Base-by-base conservation (phyloP, 1,140 invertebrate species). In the Venturia canescens region DNA sequence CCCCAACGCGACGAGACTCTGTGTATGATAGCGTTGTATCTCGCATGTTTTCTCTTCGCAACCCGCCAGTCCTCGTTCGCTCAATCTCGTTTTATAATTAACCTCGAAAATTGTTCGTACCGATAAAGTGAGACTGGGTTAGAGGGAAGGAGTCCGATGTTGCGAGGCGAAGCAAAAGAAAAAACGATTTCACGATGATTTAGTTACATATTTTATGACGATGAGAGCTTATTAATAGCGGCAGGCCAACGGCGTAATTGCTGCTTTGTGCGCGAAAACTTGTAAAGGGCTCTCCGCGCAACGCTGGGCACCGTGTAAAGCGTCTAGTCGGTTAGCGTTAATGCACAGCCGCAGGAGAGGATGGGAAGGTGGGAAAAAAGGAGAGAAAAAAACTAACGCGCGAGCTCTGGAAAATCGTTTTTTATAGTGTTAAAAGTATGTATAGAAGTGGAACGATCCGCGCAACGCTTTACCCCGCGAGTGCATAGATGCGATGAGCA, bases 321-420 rank as follows among this genome's bases (percentile, higher is more conserved):
- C 29, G 29, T 69, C 13, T 31, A 69, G 66, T 31, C n/a, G 60
- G 21, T 63, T 63, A 69, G n/a, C 66, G 66, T 69, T 69, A 69
- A 69, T 69, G 27, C 29, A 69, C 5, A 18, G 66, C 7, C 18
- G 27, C 4, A 34, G 38, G 13, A 44, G 38, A 44, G 38, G 38
- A 44, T 6, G 11, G 13, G 38, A 44, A 44, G 38, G 15, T 18
- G 15, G 27, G 31, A 31, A 69, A 69, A 69, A 69, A 69, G 5
- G 27, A 63, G 11, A 63, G 9, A 23, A 26, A 63, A n/a, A 21
- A 5, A 57, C 21, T n/a, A 31, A 69, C 29, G 27, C 13, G n/a
- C 66, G n/a, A 18, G 66, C 66, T 69, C 0, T 31, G 9, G 29
- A 16, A 69, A 69, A 69, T 26, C 23, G 27, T 31, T 29, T 69